Conservation (phyloP, 1,140 invertebrate genomes). For the Ladona fulva region DNA sequence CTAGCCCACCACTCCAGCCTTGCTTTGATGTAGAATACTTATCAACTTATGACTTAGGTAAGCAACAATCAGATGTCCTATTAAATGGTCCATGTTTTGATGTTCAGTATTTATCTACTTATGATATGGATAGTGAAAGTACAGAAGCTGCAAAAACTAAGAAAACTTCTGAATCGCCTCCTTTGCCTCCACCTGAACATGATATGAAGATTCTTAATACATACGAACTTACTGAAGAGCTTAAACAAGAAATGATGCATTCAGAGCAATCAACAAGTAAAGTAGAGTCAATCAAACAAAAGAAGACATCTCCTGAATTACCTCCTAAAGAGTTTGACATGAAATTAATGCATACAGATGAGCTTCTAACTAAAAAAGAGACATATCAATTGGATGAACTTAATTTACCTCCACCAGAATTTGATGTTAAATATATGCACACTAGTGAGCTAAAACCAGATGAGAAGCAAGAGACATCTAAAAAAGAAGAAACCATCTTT, state of each 20-base stretch:
- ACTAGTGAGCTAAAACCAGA: too few relatives aligned
- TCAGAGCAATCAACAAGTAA: too few relatives aligned
- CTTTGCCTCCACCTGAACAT: background rate
- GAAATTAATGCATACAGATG: background rate
- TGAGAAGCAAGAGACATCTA: background rate
- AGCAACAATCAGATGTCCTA: background rate
- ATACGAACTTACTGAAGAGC: background rate
- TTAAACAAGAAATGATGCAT: background rate
- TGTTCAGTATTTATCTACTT: background rate
- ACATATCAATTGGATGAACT: background rate
- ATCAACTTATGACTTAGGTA: background rate
- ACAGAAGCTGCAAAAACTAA: too few relatives aligned
- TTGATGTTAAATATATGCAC: background rate
- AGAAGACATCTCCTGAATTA: background rate
- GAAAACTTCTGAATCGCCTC: background rate
- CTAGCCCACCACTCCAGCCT: background rate
- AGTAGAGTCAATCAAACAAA: too few relatives aligned
- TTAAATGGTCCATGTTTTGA: background rate
- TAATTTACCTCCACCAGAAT: background rate
- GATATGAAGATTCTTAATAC: background rate
- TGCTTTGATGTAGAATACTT: background rate
- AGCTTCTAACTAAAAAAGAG: background rate
- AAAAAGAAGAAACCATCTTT: background rate
- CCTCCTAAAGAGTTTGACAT: background rate
- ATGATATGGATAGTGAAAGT: background rate